Conservation (phyloP, 2,888 invertebrate species). For the Stenchaetothrips biformis region DNA sequence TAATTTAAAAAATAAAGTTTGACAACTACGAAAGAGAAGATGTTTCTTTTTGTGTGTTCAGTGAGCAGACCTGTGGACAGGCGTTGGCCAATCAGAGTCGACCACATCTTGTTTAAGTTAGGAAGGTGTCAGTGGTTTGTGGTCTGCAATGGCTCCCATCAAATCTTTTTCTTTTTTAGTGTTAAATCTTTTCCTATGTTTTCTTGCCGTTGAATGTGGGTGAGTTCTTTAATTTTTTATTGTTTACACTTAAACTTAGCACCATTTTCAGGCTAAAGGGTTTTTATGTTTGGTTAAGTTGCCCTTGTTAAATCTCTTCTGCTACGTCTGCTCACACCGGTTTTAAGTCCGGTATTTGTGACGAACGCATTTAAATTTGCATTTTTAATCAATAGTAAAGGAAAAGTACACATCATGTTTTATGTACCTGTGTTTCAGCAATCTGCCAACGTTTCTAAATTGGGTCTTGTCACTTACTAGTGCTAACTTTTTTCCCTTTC, state of each 20-base stretch:
- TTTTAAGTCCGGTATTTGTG: neutral
- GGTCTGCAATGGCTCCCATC: neutral
- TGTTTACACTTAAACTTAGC: neutral
- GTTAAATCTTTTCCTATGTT: neutral
- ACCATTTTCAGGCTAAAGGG: neutral
- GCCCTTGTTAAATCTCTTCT: neutral
- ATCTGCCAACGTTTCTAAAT: too few relatives aligned
- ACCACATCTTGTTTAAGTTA: slow-evolving; percentile 21
- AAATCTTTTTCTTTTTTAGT: neutral
- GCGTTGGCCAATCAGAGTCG: neutral
- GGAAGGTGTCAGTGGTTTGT: neutral
- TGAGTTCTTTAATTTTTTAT: neutral
- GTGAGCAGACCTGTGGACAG: neutral
- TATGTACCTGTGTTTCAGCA: neutral
- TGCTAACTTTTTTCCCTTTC: too few relatives aligned
- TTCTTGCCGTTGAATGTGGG: slow-evolving; percentile 1
- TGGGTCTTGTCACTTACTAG: too few relatives aligned
- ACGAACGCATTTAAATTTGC: neutral
- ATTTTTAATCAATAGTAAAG: neutral
- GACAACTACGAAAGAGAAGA: neutral
- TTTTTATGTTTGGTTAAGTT: neutral
- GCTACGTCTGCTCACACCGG: neutral
- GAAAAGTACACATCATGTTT: neutral
- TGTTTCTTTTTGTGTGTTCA: neutral
- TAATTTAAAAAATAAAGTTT: too few relatives aligned